Evolutionary conservation across 2,113 vertebrate species (phyloP), one percentile per base, ranked within the genome.

Genomic region (Prionailurus bengalensis): DNA sequence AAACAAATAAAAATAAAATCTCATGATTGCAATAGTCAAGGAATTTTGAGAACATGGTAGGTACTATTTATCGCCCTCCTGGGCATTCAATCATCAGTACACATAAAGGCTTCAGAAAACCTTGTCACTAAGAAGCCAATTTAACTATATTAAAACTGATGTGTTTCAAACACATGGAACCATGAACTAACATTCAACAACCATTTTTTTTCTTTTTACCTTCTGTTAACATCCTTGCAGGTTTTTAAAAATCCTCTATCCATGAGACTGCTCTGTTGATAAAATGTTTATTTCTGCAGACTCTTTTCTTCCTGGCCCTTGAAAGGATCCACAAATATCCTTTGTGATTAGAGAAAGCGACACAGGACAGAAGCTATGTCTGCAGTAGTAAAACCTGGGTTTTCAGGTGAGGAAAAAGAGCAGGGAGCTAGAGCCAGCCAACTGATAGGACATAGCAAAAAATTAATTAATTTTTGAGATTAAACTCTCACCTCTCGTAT

Each of bases 141-240:
- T 97, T 83, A 76, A 82, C 83, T 61, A 84, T 51, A 29, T 80
- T 87, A 96, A 81, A 92, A 81, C 16, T 19, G 33, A 27, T 51
- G 42, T 92, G 74, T 83, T 87, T 94, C 70, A 79, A 74, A 73
- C 42, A n/a, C 31, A 89, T 21, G 61, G 15, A 81, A 66, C 33
- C 33, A 42, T n/a, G 19, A 51, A 25, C 23, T 27, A 65, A 83
- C 9, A 78, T 14, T 48, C 27, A 31, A 3, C 42, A 78, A 48
- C 27, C 45, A 29, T 8, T 76, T 48, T 78, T 45, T 82, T 36
- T 63, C 61, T 89, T 89, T 78, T 51, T 55, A 29, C 58, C 12
- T 48, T 58, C 29, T 66, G 13, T 63, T 92, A 83, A 53, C 39
- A 23, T 80, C 36, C 73, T 92, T 79, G 27, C 5, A 45, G 23